Base-by-base conservation (phyloP, 2,113 vertebrate genomes). In the Tenebrosternarchus preto region DNA sequence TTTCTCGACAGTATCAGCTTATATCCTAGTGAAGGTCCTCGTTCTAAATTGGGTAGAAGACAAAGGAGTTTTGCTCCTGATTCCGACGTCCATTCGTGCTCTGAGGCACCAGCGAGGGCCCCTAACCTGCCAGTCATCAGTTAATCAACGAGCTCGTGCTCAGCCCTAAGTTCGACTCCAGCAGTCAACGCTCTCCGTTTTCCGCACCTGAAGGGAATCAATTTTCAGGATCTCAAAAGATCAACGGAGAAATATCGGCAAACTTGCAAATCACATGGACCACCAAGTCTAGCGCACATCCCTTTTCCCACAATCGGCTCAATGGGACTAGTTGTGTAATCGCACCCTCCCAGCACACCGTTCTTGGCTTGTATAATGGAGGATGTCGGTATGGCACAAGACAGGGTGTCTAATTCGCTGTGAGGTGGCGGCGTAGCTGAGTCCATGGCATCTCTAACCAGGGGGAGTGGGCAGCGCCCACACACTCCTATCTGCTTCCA, bases 401-500 rank as follows among this genome's bases (percentile, higher is more conserved):
- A 66, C 20, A 56, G 80, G 75, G 75, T 55, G 73, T 73, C 57
- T 79, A 83, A 77, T 83, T 80, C 27, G 77, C 82, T 83, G 12
- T 43, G 78, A 85, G 85, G 84, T 85, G 84, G 12, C 50, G 77
- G 24, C 64, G n/a, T 75, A 59, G 76, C 80, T 4, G 67, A 78
- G 83, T 79, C 76, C 72, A 83, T 69, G 61, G 77, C 68, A 73
- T 73, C 57, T 33, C 79, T 80, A 76, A 81, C 78, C 77, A 70
- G 46, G 27, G 80, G 71, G 60, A 82, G 78, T 77, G 59, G 25
- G 53, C 61, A 60, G 77, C 84, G 84, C 87, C 86, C 80, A 87
- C 86, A 69, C 77, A 63, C 70, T 71, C 83, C 80, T 84, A 86
- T 87, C 84, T 78, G 75, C 25, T 76, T 66, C 53, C 76, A 86